These are phyloP conservation scores for Empidonax traillii DNA, from an alignment of 2,113 vertebrate genomes.

Conservation along the genomic window DNA sequence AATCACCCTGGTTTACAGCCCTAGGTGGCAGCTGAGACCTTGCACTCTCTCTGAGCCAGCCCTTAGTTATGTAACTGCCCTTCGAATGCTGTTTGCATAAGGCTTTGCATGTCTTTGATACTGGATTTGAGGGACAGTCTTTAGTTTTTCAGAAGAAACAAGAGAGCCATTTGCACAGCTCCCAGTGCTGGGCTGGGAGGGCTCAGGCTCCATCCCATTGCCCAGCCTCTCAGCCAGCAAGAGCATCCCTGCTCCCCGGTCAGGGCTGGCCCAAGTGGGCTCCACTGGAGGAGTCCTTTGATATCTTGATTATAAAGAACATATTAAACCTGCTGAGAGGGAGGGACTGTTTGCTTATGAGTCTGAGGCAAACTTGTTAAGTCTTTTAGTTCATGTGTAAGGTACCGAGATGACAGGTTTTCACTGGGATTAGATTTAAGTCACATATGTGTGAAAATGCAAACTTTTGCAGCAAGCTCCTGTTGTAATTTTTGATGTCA, in stretches of 20 bases:
- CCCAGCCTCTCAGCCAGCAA: too few relatives aligned
- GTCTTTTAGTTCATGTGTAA: neutral
- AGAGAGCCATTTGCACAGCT: neutral
- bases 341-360: neutral
- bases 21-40: neutral
- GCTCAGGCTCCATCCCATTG: neutral
- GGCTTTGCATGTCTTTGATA: neutral
- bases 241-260: neutral
- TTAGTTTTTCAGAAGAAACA: neutral
- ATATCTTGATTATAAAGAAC: neutral
- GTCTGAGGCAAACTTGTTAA: neutral
- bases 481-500: neutral
- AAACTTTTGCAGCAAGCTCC: neutral
- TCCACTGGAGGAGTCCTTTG: neutral
- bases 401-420: neutral
- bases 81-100: neutral
- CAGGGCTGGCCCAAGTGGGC: neutral
- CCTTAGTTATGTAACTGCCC: neutral
- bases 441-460: neutral
- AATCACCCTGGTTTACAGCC: neutral
- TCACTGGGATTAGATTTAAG: neutral
- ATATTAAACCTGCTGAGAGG: neutral
- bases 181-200: neutral
- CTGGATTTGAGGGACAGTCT: neutral
- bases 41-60: fast-evolving